phyloP scores from a whole-genome alignment of 23 tunicate genomes.

The Styela clava region DNA sequence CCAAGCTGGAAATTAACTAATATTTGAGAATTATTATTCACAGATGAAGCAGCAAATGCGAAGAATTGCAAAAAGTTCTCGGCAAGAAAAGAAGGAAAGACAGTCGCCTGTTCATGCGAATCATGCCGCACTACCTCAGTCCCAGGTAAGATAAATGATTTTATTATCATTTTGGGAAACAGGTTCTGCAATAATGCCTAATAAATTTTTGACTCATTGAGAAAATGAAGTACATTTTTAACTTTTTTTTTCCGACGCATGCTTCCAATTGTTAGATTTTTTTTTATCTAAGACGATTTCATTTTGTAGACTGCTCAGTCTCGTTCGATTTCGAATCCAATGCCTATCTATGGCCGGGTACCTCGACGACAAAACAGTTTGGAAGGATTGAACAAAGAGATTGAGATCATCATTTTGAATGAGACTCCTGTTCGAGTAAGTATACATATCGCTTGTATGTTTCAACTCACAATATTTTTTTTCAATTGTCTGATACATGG shows the following conservation, averaged over 20 bases:
- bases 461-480: no score
- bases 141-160: constrained; percentile 35
- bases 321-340: constrained; percentile 66
- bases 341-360: constrained; percentile 71
- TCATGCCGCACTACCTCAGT: constrained; percentile 79
- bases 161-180: not conserved
- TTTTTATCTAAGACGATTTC: no score
- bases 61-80: constrained; percentile 54
- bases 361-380: constrained; percentile 85
- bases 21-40: no score
- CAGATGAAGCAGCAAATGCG: constrained; percentile 80
- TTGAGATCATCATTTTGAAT: constrained; percentile 34
- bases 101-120: constrained; percentile 79
- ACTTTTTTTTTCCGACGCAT: no score
- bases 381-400: constrained; percentile 89
- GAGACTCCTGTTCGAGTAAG: constrained; percentile 9
- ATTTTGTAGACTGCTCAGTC: constrained; percentile 26
- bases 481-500: no score
- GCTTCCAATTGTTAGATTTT: no score
- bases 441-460: no score
- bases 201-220: no score
- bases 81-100: constrained; percentile 61
- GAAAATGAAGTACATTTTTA: no score
- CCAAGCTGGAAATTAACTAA: no score
- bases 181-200: no score